These are phyloP conservation scores for Malthinus flaveolus DNA, from an alignment of 2,888 invertebrate genomes.

Conservation along the genomic window DNA sequence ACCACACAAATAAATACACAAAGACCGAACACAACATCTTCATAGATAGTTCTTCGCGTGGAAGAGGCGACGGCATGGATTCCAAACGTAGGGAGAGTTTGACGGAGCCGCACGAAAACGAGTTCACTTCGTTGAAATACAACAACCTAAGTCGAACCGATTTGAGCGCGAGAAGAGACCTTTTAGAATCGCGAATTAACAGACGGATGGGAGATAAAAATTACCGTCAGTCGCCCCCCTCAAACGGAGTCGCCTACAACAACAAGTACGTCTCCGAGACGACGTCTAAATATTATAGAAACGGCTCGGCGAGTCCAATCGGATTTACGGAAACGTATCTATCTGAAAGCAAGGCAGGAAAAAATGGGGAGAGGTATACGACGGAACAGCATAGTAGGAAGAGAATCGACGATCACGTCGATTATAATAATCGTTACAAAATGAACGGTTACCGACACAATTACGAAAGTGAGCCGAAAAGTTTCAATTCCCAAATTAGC, in stretches of 20 bases:
- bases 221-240: slow-evolving; percentile 53
- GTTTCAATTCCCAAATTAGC: slow-evolving; percentile 66
- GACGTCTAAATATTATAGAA: slow-evolving; percentile 59
- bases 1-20: slow-evolving; percentile 57
- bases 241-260: slow-evolving; percentile 49
- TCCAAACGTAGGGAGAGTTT: slow-evolving; percentile 60
- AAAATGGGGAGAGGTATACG: slow-evolving; percentile 54
- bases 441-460: slow-evolving; percentile 38
- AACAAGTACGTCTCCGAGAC: slow-evolving; percentile 60
- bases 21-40: slow-evolving; percentile 51
- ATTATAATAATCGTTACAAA: slow-evolving; percentile 43
- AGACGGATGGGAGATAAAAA: slow-evolving; percentile 56
- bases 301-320: slow-evolving; percentile 59
- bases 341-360: slow-evolving; percentile 58
- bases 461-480: slow-evolving; percentile 66
- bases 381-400: slow-evolving; percentile 55
- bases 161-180: slow-evolving; percentile 72
- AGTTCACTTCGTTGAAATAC: slow-evolving; percentile 22
- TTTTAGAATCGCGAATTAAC: slow-evolving; percentile 75
- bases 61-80: slow-evolving; percentile 70
- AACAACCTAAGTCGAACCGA: slow-evolving; percentile 54
- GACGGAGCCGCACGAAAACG: slow-evolving; percentile 46
- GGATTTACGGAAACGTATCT: slow-evolving; percentile 58
- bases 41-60: slow-evolving; percentile 58
- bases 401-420: slow-evolving; percentile 48